A percentile compares a stretch with the other conserved stretches of the same genome.
Evolutionary conservation across 2,113 vertebrate genomes (phyloP).

Genomic region (Pampusana beccarii): DNA sequence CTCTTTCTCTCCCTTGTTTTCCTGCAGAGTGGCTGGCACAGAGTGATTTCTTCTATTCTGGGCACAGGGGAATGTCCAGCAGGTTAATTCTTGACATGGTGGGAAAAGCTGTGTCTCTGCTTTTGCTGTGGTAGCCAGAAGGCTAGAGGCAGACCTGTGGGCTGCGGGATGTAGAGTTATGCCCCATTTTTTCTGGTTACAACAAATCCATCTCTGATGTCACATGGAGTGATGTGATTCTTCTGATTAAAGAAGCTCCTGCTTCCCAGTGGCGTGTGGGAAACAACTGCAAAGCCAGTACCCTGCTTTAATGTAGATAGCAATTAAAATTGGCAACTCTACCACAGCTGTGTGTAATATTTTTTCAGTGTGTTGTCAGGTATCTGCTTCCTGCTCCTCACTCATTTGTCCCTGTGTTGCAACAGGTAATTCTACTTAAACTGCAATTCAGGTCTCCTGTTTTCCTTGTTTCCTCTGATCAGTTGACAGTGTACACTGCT

Average conservation of each 20-base stretch:
- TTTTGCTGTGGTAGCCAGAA: background rate
- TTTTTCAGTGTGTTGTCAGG: background rate
- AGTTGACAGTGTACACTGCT: background rate
- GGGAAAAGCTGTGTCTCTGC: background rate
- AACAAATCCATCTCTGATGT: background rate
- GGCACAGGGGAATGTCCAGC: background rate
- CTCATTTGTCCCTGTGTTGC: background rate
- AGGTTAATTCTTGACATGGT: background rate
- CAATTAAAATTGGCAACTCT: background rate
- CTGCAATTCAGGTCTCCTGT: background rate
- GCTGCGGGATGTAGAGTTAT: background rate
- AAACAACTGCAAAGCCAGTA: background rate
- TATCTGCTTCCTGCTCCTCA: background rate
- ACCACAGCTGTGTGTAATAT: background rate
- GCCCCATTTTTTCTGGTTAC: background rate
- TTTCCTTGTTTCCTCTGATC: background rate
- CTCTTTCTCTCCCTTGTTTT: background rate
- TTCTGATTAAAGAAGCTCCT: background rate
- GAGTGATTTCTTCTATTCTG: background rate
- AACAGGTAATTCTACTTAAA: background rate
- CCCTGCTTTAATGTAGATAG: background rate
- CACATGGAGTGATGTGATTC: background rate
- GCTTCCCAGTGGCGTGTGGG: background rate
- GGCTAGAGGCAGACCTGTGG: background rate
- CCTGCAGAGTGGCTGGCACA: background rate